Evolutionary conservation across 2,113 vertebrate genomes (phyloP).

Genomic region (Geothlypis trichas): DNA sequence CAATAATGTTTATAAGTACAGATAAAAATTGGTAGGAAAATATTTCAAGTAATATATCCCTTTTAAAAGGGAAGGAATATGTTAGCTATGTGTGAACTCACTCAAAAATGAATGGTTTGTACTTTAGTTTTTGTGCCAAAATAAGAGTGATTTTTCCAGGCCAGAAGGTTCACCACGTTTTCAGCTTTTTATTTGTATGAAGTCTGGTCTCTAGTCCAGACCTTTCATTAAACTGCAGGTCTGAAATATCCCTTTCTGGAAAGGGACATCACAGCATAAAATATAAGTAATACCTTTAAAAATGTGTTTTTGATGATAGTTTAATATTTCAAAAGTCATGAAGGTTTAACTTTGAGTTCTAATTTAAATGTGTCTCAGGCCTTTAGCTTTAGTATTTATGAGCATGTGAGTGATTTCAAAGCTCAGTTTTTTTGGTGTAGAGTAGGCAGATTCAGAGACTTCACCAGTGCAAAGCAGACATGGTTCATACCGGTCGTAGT

Average conservation of each 20-base stretch:
- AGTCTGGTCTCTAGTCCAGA: neutral
- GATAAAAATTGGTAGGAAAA: slow-evolving; percentile 29
- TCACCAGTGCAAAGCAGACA: neutral
- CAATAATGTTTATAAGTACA: neutral
- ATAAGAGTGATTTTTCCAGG: neutral
- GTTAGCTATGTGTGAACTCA: neutral
- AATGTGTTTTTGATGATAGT: slow-evolving; percentile 59
- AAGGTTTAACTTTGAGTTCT: slow-evolving; percentile 54
- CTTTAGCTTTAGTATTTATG: slow-evolving; percentile 55
- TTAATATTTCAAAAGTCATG: slow-evolving; percentile 69
- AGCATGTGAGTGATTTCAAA: slow-evolving; percentile 32
- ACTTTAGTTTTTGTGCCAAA: neutral
- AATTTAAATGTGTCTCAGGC: slow-evolving; percentile 23
- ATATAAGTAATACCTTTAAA: slow-evolving; percentile 34
- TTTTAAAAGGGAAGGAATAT: neutral
- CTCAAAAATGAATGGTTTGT: neutral
- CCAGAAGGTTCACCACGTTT: neutral
- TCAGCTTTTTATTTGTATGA: slow-evolving; percentile 6
- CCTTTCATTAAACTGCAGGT: neutral
- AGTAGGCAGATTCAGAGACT: neutral
- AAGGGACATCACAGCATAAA: neutral
- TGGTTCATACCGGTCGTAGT: neutral
- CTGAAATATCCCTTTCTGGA: slow-evolving; percentile 14
- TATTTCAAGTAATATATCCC: neutral
- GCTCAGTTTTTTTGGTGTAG: slow-evolving; percentile 19